phyloP scores from a whole-genome alignment of 2,113 vertebrate genomes.

The Myotis brandtii region DNA sequence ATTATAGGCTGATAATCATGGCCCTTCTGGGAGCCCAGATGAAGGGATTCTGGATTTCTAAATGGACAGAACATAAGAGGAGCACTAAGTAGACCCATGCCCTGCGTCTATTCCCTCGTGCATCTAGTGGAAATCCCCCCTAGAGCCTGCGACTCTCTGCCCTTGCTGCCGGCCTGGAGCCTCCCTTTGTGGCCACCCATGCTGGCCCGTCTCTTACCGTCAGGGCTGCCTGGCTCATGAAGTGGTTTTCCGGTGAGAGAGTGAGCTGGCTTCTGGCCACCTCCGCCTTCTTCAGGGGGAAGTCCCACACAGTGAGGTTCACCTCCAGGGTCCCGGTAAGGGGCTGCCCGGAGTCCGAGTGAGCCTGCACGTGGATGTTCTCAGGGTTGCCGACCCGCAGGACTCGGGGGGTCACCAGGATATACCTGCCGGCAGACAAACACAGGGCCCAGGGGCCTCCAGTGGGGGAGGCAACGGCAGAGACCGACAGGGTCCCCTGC shows the following conservation, averaged over 20 bases:
- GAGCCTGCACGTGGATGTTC: conserved; percentile 57
- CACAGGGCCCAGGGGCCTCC: background rate
- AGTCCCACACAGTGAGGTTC: conserved; percentile 25
- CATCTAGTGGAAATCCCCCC: background rate
- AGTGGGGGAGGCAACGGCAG: background rate
- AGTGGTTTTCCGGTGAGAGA: conserved; percentile 3
- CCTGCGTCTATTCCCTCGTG: background rate
- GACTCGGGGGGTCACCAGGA: conserved; percentile 57
- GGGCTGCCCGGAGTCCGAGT: background rate
- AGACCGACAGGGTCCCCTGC: too few relatives aligned
- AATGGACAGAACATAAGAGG: background rate
- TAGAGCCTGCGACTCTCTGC: background rate
- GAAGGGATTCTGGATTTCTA: background rate
- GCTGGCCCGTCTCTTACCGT: conserved; percentile 32
- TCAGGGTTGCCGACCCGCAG: background rate
- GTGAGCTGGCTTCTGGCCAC: background rate
- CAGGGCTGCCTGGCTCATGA: conserved; percentile 38
- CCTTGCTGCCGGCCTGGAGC: background rate
- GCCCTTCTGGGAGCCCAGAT: background rate
- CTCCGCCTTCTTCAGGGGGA: background rate
- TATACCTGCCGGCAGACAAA: conserved; percentile 33
- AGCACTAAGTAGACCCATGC: background rate
- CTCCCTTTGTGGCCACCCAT: background rate
- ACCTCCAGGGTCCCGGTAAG: background rate
- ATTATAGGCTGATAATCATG: too few relatives aligned